Base-by-base conservation (phyloP, 2,888 invertebrate species). In the Cartodere bifasciata region DNA sequence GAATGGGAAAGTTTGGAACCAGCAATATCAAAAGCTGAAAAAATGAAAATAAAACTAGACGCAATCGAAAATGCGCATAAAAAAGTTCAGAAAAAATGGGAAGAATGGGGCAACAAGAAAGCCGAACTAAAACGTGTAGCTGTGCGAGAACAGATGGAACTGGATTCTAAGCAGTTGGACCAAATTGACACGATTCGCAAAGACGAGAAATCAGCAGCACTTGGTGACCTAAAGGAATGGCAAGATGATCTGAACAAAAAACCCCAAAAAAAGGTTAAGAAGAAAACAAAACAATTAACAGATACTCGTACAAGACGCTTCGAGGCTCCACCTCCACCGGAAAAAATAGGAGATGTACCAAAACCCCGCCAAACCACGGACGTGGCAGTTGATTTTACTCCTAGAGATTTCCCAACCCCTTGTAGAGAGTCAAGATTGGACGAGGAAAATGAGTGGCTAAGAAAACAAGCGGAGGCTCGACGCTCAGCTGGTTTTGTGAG, bases 361-460 rank as follows among this genome's bases (percentile, higher is more conserved):
- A 59, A 61, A 34, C 63, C 73, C 7, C 66, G 86, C 43, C 58
- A 66, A 43, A 52, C 57, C 13, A 67, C 66, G 4, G 64, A 63
- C 21, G 65, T 87, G 29, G 64, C 69, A 40, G 70, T 86, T 6
- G 67, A 62, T 16, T 85, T 86, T 49, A 83, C 86, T 0, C 71
- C 74, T 6, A 64, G 88, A 32, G 68, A 68, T 13, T 85, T 90
- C 52, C 79, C 84, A 1, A 87, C 88, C 2, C 87, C 88, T 1
- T 75, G 75, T 29, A 63, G 87, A 37, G 84, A 85, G 55, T 83
- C 83, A 1, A 64, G 65, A 28, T 64, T 67, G 10, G 58, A 64
- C 1, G 74, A 79, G 49, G 87, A 88, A 56, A 71, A 81, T 43
- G 75, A 79, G 62, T 88, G 85, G 84, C 55, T 87, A 37, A 65